Evolutionary conservation across 2,888 invertebrate genomes (phyloP), one percentile per base, ranked within the genome.

Genomic region (Tiphia femorata): DNA sequence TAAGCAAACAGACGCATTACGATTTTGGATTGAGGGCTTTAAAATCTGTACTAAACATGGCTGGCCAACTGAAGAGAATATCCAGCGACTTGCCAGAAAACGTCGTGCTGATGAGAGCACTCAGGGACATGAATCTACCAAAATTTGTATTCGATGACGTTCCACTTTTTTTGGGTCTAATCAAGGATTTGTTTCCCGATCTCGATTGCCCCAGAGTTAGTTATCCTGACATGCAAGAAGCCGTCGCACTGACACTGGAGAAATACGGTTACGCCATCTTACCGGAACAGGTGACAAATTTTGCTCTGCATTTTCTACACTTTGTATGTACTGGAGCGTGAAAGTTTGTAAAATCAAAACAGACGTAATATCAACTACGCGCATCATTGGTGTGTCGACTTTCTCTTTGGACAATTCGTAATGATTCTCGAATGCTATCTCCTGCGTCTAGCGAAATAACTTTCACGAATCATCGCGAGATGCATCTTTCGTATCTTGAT

Each of bases 71-170:
- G 78, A 92, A 94, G 73, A 86, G 95, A 50, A 90, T 90, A 54
- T 91, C 93, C 0, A 89, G 90, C 2, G 91, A 93, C 58, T 86
- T 96, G 1, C 89, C 92, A 14, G 97, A 97, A 86, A 91, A 93
- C 65, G 88, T 95, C 72, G 93, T 97, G 3, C 86, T 97, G 16
- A 96, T 97, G 95, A 87, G 95, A 73, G 96, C 96, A 1, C 85
- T 97, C 29, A 88, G 89, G 85, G 96, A 96, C 77, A 95, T 96
- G 94, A 97, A 96, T 84, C 88, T 94, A 70, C 96, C 97, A 0
- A 97, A 97, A 84, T 96, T 97, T 81, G 91, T 96, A 17, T 94
- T 90, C 76, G 96, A 96, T 77, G 97, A 97, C 81, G 94, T 95
- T 1, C 94, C 95, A 0, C 84, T 96, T 6, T 97, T 97, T 84